These are phyloP conservation scores for Mellilla xanthometata DNA, from an alignment of 2,888 invertebrate species.

Conservation along the genomic window DNA sequence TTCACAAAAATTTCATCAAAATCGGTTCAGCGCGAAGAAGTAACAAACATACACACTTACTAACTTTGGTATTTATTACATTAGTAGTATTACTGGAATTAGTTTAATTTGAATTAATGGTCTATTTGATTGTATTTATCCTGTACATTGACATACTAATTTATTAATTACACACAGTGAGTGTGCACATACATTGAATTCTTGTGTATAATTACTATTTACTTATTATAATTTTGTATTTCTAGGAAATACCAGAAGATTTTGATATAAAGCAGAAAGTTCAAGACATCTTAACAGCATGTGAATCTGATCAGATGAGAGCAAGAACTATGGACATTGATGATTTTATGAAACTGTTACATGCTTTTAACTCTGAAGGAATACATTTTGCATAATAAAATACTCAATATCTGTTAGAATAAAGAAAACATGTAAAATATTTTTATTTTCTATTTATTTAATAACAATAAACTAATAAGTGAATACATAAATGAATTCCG, in stretches of 20 bases:
- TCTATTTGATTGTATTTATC: no score
- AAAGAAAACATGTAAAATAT: neutral
- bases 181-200: neutral
- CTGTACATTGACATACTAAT: no score
- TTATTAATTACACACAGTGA: no score
- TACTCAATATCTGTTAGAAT: slow-evolving; percentile 1
- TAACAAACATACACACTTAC: no score
- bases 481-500: neutral
- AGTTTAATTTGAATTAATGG: no score
- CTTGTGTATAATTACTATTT: no score
- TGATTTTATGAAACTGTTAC: slow-evolving; percentile 94
- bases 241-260: slow-evolving; percentile 87
- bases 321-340: slow-evolving; percentile 98
- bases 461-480: neutral
- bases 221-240: neutral
- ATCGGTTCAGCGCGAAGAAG: no score
- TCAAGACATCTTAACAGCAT: slow-evolving; percentile 86
- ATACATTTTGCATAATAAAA: slow-evolving; percentile 91
- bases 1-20: no score
- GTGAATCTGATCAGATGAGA: slow-evolving; percentile 88
- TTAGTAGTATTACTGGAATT: no score
- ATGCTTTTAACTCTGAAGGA: slow-evolving; percentile 95
- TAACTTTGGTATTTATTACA: no score
- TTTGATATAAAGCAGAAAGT: slow-evolving; percentile 93
- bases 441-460: slow-evolving; percentile 26